Evolutionary conservation across 2,797 vertebrate genomes (phyloP), one percentile per base, ranked within the genome.

Genomic region (Octomys mimax): DNA sequence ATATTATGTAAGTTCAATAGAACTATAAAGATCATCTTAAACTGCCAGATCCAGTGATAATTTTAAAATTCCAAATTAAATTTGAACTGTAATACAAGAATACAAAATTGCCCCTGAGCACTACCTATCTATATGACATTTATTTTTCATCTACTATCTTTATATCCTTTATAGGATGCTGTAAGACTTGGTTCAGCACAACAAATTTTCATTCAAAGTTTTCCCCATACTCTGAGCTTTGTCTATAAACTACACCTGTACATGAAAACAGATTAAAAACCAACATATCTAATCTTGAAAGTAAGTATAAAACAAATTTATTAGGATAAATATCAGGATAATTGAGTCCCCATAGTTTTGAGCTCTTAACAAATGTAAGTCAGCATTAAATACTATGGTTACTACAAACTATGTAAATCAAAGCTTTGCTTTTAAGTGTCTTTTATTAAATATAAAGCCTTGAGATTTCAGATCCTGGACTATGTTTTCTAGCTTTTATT

Each of bases 51-150:
- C 95, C 82, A 85, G 16, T 94, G 36, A 92, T 95, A 93, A 66
- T 92, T 92, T 92, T 42, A 95, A 92, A 95, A 96, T 97, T 97
- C 12, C 95, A 98, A 97, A 97, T 97, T 96, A 95, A 97, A 97
- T 97, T 97, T 98, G 33, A 98, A 98, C 87, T 93, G 49, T 66
- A 96, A 31, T 92, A 2, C 79, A 90, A 39, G 62, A 91, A 24
- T 82, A 83, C 59, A 96, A 96, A 94, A 92, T 91, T 90, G 62
- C 11, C 92, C 98, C 39, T 95, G 61, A 98, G 95, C 9, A 78
- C n/a, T 98, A 98, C 26, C 59, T 97, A 92, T 96, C 97, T 96
- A 97, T 96, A 92, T 97, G 71, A 94, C 62, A 54, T 97, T 96
- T 90, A 10, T 96, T 98, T 96, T 96, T 33, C 94, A 91, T 93